Conservation (phyloP, 2,797 vertebrate species). For the Rhodeus uyekii region DNA sequence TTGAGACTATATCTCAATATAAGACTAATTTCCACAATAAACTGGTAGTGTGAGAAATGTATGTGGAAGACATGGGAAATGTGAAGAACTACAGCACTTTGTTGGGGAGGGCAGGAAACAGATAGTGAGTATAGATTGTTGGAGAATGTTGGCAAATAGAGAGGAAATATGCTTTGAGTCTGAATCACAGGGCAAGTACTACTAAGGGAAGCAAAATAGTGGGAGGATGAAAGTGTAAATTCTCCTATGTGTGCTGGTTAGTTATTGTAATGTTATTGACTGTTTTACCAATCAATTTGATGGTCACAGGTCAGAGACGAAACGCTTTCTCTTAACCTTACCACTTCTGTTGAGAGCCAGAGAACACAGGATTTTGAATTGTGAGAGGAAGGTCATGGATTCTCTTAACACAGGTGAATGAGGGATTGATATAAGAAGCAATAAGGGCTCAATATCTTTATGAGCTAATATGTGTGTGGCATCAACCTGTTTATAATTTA, state of each 20-base stretch:
- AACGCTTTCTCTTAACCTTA: constrained; percentile 57
- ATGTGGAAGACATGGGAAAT: not conserved
- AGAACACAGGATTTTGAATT: constrained; percentile 22
- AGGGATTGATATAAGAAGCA: constrained; percentile 15
- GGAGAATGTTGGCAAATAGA: constrained; percentile 8
- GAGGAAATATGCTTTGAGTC: constrained; percentile 20
- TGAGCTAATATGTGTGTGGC: not conserved
- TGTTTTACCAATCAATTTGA: constrained; percentile 68
- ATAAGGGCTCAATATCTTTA: not conserved
- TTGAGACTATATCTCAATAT: not conserved
- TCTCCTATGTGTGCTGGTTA: constrained; percentile 56
- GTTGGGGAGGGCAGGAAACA: not conserved
- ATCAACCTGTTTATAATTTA: not conserved
- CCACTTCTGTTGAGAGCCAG: constrained; percentile 18
- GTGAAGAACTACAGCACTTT: constrained; percentile 1
- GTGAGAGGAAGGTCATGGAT: constrained; percentile 25
- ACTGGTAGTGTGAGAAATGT: not conserved
- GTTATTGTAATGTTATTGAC: constrained; percentile 62
- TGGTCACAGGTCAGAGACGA: constrained; percentile 64
- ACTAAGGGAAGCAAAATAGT: not conserved
- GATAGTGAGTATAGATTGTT: not conserved
- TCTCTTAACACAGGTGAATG: constrained; percentile 7
- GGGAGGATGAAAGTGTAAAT: constrained; percentile 12
- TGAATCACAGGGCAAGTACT: not conserved
- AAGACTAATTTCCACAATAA: not conserved